Conservation (phyloP, 2,797 vertebrate genomes). For the Enoplosus armatus region DNA sequence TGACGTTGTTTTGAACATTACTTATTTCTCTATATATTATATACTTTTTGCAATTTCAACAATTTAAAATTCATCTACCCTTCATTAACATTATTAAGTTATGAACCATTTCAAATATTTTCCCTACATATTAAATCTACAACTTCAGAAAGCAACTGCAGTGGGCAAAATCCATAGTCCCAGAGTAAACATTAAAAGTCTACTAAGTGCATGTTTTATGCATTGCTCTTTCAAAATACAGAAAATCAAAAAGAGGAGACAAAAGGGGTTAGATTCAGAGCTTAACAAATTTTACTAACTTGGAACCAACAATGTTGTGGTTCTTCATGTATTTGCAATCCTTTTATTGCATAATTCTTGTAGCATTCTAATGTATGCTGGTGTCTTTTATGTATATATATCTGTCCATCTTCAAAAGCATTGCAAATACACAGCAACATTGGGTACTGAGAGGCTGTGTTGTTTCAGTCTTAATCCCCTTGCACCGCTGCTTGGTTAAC, state of each 20-base stretch:
- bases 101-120: neutral
- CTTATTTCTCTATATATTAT: neutral
- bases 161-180: neutral
- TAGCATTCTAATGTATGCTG: neutral
- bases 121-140: neutral
- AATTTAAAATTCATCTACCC: neutral
- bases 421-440: neutral
- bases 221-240: neutral
- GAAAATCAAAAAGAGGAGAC: neutral
- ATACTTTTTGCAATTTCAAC: neutral
- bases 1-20: neutral
- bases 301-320: neutral
- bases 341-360: neutral
- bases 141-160: neutral
- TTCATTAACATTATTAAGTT: neutral
- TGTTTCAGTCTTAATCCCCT: constrained; percentile 35
- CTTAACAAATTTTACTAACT: neutral
- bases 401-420: neutral
- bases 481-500: constrained; percentile 35
- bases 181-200: neutral
- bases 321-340: neutral
- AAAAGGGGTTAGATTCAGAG: neutral
- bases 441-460: neutral
- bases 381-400: neutral
- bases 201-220: neutral